Evolutionary conservation across 1,140 invertebrate species (phyloP).

Genomic region (Macrotrachela quadricornifera): DNA sequence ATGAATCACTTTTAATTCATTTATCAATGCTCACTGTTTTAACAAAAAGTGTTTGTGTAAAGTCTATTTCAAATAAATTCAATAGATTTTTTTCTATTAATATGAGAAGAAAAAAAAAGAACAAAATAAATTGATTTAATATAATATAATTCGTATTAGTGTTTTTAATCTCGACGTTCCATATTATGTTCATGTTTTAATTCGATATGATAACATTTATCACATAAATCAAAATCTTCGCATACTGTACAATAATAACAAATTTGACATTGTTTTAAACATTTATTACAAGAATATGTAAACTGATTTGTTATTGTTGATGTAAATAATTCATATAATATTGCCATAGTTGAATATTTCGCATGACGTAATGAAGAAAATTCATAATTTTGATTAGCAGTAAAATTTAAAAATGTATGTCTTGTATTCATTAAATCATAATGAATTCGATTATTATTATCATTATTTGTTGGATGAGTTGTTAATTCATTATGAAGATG

Average conservation of each 20-base stretch:
- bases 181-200: conserved; percentile 6
- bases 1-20: too few species aligned
- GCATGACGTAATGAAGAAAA: conserved; percentile 84
- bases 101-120: too few species aligned
- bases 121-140: too few species aligned
- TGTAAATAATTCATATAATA: conserved; percentile 94
- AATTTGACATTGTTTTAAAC: conserved; percentile 80
- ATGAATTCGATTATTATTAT: too few species aligned
- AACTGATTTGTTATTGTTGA: conserved; percentile 91
- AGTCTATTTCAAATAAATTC: too few species aligned
- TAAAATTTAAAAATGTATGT: conserved; percentile 93
- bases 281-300: conserved; percentile 94
- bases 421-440: conserved; percentile 98
- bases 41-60: too few species aligned
- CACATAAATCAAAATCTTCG: conserved; percentile 34
- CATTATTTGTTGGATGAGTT: too few species aligned
- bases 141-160: too few species aligned
- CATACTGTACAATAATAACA: conserved; percentile 88
- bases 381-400: conserved; percentile 92
- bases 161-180: too few species aligned
- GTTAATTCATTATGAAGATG: too few species aligned
- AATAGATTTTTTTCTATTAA: too few species aligned
- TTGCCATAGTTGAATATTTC: conserved; percentile 84
- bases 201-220: not conserved
- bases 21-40: too few species aligned